Conservation (phyloP, 2,797 vertebrate species). For the Pseudotriccus pelzelni region DNA sequence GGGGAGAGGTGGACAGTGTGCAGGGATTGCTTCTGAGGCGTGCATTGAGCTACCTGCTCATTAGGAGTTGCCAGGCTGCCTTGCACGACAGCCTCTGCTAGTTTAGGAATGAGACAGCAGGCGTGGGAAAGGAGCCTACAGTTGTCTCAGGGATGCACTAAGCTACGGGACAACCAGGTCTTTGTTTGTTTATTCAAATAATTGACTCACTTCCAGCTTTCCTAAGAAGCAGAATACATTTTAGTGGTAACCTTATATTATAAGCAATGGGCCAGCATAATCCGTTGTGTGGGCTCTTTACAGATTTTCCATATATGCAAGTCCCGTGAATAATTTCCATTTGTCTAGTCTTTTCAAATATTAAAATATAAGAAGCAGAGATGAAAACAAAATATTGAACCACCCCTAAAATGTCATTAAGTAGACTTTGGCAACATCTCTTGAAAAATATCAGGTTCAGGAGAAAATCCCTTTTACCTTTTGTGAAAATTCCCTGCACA, state of each 20-base stretch:
- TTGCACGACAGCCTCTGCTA: slow-evolving; percentile 49
- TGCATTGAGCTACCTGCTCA: slow-evolving; percentile 4
- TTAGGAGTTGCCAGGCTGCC: slow-evolving; percentile 19
- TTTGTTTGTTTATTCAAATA: slow-evolving; percentile 60
- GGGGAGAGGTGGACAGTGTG: not conserved
- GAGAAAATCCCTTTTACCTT: not conserved
- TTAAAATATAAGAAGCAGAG: not conserved
- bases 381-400: not conserved
- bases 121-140: slow-evolving; percentile 50
- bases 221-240: slow-evolving; percentile 17
- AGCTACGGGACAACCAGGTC: not conserved
- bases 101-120: slow-evolving; percentile 50
- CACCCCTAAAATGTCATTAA: not conserved
- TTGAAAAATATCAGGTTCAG: not conserved
- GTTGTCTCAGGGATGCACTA: not conserved
- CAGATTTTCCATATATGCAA: not conserved
- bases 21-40: not conserved
- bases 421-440: not conserved
- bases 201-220: slow-evolving; percentile 53
- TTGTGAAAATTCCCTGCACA: not conserved
- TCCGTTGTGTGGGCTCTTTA: not conserved
- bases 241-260: not conserved
- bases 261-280: not conserved
- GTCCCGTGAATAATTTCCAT: not conserved
- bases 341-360: not conserved